Evolutionary conservation across 2,888 invertebrate species (phyloP).

Genomic region (Dryomyza anilis): DNA sequence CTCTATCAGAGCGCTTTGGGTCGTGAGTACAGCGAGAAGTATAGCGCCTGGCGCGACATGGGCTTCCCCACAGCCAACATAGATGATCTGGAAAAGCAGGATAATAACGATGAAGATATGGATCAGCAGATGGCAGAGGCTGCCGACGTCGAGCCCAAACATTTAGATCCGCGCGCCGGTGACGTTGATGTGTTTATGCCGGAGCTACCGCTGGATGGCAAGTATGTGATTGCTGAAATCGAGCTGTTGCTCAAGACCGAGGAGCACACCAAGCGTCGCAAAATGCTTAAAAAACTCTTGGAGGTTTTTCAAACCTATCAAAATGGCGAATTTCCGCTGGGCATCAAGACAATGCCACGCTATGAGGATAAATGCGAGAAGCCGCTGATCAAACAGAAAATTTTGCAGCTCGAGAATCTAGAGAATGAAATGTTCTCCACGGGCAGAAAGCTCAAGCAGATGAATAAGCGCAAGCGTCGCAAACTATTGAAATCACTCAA

Average conservation of each 20-base stretch:
- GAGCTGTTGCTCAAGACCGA: slow-evolving; percentile 62
- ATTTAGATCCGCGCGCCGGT: slow-evolving; percentile 80
- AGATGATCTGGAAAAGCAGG: slow-evolving; percentile 68
- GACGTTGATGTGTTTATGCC: slow-evolving; percentile 75
- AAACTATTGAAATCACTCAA: slow-evolving; percentile 52
- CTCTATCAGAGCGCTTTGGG: slow-evolving; percentile 74
- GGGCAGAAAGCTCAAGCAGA: slow-evolving; percentile 60
- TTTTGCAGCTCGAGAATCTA: slow-evolving; percentile 61
- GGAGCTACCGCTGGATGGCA: slow-evolving; percentile 70
- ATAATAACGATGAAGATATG: slow-evolving; percentile 58
- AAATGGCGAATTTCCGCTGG: slow-evolving; percentile 71
- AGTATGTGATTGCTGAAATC: slow-evolving; percentile 65
- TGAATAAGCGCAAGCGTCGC: slow-evolving; percentile 58
- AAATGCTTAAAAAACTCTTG: slow-evolving; percentile 64
- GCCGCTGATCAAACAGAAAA: slow-evolving; percentile 54
- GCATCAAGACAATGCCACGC: slow-evolving; percentile 64
- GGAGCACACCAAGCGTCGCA: slow-evolving; percentile 66
- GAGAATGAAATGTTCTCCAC: slow-evolving; percentile 63
- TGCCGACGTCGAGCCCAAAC: background rate
- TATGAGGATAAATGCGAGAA: slow-evolving; percentile 49
- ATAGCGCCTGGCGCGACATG: slow-evolving; percentile 75
- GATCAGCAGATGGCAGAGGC: slow-evolving; percentile 36
- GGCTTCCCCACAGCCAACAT: slow-evolving; percentile 75
- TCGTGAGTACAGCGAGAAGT: slow-evolving; percentile 69
- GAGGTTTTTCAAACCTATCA: slow-evolving; percentile 62